Conservation (phyloP, 2,113 vertebrate species). For the Alces alces region DNA sequence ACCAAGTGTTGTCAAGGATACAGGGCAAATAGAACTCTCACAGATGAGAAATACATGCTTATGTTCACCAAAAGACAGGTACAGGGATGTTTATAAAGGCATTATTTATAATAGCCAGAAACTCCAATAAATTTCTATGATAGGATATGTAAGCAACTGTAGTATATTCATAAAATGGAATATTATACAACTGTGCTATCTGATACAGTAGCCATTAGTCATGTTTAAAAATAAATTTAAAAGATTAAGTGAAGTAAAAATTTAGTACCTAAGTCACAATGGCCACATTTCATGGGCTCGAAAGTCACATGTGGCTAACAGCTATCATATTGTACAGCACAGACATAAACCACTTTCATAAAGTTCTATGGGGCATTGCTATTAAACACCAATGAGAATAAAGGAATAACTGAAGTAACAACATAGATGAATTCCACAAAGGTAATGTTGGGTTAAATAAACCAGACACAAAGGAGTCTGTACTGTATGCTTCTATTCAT, state of each 20-base stretch:
- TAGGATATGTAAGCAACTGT: not conserved
- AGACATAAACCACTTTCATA: not conserved
- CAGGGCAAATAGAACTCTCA: not conserved
- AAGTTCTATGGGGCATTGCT: not conserved
- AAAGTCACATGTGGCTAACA: not conserved
- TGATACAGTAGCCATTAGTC: not conserved
- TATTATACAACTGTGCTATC: not conserved
- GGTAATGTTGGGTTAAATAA: not conserved
- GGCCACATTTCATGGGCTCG: not conserved
- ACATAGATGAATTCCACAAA: not conserved
- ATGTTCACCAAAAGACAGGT: not conserved
- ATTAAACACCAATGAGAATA: not conserved
- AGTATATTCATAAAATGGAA: not conserved
- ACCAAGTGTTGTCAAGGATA: not conserved
- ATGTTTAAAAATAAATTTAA: not conserved
- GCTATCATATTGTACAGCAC: not conserved
- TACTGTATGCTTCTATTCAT: not conserved
- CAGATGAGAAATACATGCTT: not conserved
- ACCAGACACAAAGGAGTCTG: not conserved
- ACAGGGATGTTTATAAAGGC: not conserved
- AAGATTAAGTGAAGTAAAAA: slow-evolving; percentile 5
- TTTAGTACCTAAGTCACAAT: not conserved
- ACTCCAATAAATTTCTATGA: not conserved
- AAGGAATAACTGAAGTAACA: not conserved
- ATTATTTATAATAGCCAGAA: not conserved